These are phyloP conservation scores for Otis tarda DNA, from an alignment of 2,113 vertebrate genomes.

Conservation along the genomic window DNA sequence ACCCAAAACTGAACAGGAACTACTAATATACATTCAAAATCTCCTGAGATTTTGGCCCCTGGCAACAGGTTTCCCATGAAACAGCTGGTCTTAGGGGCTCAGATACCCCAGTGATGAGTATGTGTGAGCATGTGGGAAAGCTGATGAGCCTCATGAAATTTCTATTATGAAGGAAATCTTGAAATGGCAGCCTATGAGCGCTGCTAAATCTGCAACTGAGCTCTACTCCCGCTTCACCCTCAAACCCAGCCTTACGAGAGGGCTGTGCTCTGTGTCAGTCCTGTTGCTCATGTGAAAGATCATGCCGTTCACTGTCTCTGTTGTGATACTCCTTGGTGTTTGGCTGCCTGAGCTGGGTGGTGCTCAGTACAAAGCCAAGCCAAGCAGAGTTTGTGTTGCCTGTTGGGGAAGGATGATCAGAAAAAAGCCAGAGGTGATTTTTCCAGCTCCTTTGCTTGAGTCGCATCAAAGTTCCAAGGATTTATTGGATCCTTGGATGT, in stretches of 20 bases:
- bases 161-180: not conserved
- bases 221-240: not conserved
- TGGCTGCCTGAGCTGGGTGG: not conserved
- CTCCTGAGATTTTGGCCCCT: not conserved
- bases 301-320: rapidly evolving
- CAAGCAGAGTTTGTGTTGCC: not conserved
- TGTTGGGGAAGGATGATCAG: not conserved
- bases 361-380: not conserved
- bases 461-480: not conserved
- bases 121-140: not conserved
- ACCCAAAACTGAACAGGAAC: not conserved
- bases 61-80: not conserved
- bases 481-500: not conserved
- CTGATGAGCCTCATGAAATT: slow-evolving; percentile 10
- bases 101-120: not conserved
- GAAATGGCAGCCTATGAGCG: not conserved
- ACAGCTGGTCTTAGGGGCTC: slow-evolving; percentile 39
- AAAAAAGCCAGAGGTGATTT: not conserved
- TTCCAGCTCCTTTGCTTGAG: not conserved
- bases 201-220: not conserved
- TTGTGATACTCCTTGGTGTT: not conserved
- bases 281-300: not conserved
- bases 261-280: not conserved
- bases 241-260: rapidly evolving
- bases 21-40: not conserved